Base-by-base conservation (phyloP, 2,888 invertebrate species). In the Seladonia tumulorum region DNA sequence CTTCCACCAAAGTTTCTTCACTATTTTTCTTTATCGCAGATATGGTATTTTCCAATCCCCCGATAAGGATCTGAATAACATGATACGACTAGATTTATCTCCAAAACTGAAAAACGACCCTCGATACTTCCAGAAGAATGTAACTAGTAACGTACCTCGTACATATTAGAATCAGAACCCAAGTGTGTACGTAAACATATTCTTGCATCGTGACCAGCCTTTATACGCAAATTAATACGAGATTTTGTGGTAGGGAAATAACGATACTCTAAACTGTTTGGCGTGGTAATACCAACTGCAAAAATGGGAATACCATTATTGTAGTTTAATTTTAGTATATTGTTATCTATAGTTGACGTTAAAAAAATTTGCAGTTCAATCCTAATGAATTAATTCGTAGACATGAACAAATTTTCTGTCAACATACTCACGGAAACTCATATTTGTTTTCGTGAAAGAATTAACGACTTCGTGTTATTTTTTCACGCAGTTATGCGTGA, bases 191-290 rank as follows among this genome's bases (percentile, higher is more conserved):
- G 89, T 25, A 93, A 85, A 53, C 91, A 89, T 60, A 93, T 91
- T 78, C 93, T 91, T 35, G 93, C 93, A 85, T 93, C 93, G 16
- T 93, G 91, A 49, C 85, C 83, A 29, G 93, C 91, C 81, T 88
- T 87, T 72, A 93, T 85, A 66, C 87, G 88, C 14, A 93, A 81
- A 57, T 82, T 87, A 47, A 93, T 49, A 49, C 84, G 85, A 57
- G 90, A 88, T 72, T 85, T 93, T 74, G 93, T 89, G 68, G 91
- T 90, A 42, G 93, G 93, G 76, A 91, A 92, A 63, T 93, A 93
- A 57, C 88, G 87, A 73, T 92, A 93, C 53, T 90, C 92, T 63
- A 89, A 45, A 79, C 92, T 93, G 74, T 92, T 90, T 39, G 86
- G 88, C 12, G 93, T 93, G 60, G 86, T 87, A 78, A 92, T 90